Base-by-base conservation (phyloP, 35 echinoderm and acorn worm species). In the Strongylocentrotus purpuratus region DNA sequence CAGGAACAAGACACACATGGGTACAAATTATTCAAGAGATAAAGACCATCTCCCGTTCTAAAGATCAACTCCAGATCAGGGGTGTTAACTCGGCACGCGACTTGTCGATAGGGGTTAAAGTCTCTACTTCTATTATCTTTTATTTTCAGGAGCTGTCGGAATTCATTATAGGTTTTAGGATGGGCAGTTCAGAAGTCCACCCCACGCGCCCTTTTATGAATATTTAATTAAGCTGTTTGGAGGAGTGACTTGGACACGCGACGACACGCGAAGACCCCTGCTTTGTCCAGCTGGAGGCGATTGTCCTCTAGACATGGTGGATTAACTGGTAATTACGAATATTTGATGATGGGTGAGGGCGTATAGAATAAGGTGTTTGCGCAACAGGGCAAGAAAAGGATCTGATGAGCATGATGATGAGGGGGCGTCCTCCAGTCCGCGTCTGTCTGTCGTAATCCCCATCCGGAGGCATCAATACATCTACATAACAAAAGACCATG, bases 401-500 rank as follows among this genome's bases (percentile, higher is more conserved):
- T 9, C 31, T 8, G 87, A 45, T n/a, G n/a, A n/a, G n/a, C n/a
- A n/a, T n/a, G n/a, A n/a, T n/a, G n/a, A n/a, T 89, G 45, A 89
- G 33, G 45, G 45, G 87, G 87, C 32, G 87, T 89, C 13, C 25
- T 46, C 87, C 15, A 15, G 87, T 45, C 32, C 12, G 87, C 87
- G 87, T 46, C 87, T 89, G 87, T 46, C 87, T 89, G 45, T 25
- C 33, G 20, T 89, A 89, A 89, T 89, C 87, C 87, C 25, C 45
- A 33, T 46, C 87, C 45, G 87, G 2, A 89, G 87, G 87, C 87
- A 46, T 89, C 45, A 31, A 89, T 89, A 89, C 87, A 89, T 89
- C 87, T 45, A 89, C 87, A 89, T 89, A 41, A 89, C 87, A 89
- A 89, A 89, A 89, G 87, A 46, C 18, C 87, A 25, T 89, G 33